Conservation (phyloP, 1,140 invertebrate genomes). For the Macrocentrus cingulum region DNA sequence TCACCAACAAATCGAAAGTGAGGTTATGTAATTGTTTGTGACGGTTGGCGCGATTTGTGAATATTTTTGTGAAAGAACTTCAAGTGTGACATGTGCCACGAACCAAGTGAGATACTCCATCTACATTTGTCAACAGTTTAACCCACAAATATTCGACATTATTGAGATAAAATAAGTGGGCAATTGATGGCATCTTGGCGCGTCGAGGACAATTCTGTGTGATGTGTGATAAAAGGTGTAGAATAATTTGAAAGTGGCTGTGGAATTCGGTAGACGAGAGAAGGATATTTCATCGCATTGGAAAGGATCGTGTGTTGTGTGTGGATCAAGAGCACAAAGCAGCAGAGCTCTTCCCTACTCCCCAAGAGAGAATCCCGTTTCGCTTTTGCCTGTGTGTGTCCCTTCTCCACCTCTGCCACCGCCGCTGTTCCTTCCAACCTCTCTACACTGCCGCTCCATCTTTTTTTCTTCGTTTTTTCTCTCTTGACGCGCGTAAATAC, state of each 20-base stretch:
- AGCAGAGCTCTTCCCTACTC: not conserved
- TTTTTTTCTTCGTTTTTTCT: conserved; percentile 35
- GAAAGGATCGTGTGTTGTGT: not conserved
- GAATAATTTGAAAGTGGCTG: not conserved
- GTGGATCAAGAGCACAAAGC: not conserved
- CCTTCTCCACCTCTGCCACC: conserved; percentile 6
- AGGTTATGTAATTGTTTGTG: conserved; percentile 30
- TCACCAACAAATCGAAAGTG: conserved; percentile 22
- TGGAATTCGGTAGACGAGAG: not conserved
- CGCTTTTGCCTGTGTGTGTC: conserved; percentile 11
- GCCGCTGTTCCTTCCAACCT: conserved; percentile 14
- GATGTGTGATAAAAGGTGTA: not conserved
- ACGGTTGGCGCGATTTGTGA: not conserved
- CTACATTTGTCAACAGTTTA: not conserved
- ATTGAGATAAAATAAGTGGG: too few species aligned
- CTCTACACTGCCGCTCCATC: conserved; percentile 25
- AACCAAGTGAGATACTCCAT: not conserved
- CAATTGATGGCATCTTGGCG: too few species aligned
- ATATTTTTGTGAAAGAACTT: conserved; percentile 4
- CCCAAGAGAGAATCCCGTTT: conserved; percentile 16
- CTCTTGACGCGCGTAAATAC: conserved; percentile 34
- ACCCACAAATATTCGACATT: too few species aligned
- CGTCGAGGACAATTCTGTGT: too few species aligned
- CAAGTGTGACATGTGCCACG: not conserved
- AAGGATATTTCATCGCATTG: not conserved